phyloP scores from a whole-genome alignment of 2,888 invertebrate species.

The Nomada goodeniana region DNA sequence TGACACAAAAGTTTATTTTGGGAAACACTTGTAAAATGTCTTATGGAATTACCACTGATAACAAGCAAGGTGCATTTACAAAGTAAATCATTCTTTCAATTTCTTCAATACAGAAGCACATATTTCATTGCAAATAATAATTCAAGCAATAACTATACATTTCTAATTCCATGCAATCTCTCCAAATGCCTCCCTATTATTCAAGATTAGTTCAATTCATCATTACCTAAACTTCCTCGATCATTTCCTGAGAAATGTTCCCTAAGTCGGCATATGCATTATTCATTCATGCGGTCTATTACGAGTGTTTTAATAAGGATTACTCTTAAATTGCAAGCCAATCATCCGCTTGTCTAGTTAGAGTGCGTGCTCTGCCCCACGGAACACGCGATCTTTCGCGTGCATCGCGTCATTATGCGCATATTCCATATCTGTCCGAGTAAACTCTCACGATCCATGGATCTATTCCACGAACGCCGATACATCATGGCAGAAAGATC shows the following conservation, averaged over 20 bases:
- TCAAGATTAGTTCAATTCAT: too few species aligned
- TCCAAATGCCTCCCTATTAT: neutral
- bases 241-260: neutral
- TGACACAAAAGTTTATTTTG: too few species aligned
- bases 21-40: too few species aligned
- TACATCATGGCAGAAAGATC: neutral
- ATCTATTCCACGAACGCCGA: neutral
- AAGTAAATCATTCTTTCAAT: neutral
- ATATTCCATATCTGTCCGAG: conserved; percentile 4
- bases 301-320: conserved; percentile 24
- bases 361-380: conserved; percentile 2
- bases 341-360: conserved; percentile 1
- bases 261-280: neutral
- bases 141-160: neutral
- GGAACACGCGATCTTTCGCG: conserved; percentile 33
- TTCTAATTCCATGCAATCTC: neutral
- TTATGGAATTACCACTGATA: neutral
- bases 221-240: neutral
- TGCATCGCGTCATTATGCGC: neutral
- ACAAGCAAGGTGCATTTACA: neutral
- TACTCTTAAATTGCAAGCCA: conserved; percentile 22
- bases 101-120: neutral
- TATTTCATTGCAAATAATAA: neutral
- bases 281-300: conserved; percentile 15
- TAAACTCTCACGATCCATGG: conserved; percentile 16